A percentile compares a stretch with the other conserved stretches of the same genome.
These are phyloP conservation scores for Spodoptera litura DNA, from an alignment of 1,140 invertebrate species.

Conservation along the genomic window DNA sequence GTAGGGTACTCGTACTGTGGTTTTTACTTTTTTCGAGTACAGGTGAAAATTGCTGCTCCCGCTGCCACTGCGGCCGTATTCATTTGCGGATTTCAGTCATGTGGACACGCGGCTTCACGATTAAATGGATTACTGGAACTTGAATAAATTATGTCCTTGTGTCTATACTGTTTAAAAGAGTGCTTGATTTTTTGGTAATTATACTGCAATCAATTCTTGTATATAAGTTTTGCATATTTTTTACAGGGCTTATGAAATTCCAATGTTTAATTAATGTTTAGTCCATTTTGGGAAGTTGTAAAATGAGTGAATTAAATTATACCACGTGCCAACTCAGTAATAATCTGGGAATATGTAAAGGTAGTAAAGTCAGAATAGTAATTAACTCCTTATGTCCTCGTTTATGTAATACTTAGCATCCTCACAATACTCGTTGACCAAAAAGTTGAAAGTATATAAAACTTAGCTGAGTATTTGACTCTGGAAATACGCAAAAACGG, in stretches of 20 bases:
- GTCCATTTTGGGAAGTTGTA: too few relatives aligned
- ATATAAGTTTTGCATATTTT: too few relatives aligned
- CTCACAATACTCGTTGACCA: constrained; percentile 25
- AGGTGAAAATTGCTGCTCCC: constrained; percentile 50
- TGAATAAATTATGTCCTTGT: constrained; percentile 9
- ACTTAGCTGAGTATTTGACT: constrained; percentile 3
- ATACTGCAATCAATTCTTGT: background rate
- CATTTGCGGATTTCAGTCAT: constrained; percentile 44
- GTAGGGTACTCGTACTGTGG: constrained; percentile 43
- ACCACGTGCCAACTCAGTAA: too few relatives aligned
- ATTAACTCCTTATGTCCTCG: constrained; percentile 17
- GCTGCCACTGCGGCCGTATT: constrained; percentile 38
- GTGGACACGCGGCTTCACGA: constrained; percentile 38
- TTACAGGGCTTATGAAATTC: too few relatives aligned
- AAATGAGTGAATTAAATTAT: too few relatives aligned
- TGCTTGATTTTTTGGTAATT: background rate
- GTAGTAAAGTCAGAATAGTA: background rate
- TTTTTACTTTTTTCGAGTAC: constrained; percentile 43
- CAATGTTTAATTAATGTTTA: too few relatives aligned
- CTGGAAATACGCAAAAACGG: constrained; percentile 33
- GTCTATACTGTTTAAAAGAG: background rate
- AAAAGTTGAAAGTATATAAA: constrained; percentile 13
- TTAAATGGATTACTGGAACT: constrained; percentile 25
- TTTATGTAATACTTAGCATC: background rate
- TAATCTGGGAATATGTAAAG: background rate